These are phyloP conservation scores for Sycophaga agraensis DNA, from an alignment of 1,140 invertebrate genomes.

Conservation along the genomic window DNA sequence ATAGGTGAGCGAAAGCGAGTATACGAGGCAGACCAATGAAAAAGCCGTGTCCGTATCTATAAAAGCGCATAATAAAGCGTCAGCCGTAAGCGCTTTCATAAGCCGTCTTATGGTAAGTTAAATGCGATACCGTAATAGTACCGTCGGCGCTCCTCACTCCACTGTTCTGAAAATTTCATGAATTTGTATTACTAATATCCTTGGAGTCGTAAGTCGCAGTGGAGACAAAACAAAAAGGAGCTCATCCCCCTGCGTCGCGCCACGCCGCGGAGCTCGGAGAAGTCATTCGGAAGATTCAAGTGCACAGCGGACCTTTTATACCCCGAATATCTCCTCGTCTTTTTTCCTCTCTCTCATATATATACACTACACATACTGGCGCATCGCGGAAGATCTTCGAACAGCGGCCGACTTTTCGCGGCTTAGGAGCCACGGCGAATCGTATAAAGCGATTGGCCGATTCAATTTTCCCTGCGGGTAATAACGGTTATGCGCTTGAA, in stretches of 20 bases:
- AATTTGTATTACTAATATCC: conserved; percentile 19
- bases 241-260: too few species aligned
- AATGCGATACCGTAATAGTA: neutral
- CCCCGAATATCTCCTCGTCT: neutral
- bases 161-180: conserved; percentile 6
- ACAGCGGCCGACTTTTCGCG: conserved; percentile 8
- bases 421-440: neutral
- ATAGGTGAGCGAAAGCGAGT: too few species aligned
- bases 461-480: conserved; percentile 26
- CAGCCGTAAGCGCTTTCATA: conserved; percentile 4
- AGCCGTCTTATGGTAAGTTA: conserved; percentile 18
- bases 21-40: too few species aligned
- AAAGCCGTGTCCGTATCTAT: neutral
- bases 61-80: neutral
- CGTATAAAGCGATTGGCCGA: conserved; percentile 22
- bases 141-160: neutral
- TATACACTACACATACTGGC: too few species aligned
- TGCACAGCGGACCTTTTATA: neutral
- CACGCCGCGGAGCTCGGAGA: too few species aligned
- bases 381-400: neutral
- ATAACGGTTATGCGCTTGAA: conserved; percentile 18
- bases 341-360: neutral
- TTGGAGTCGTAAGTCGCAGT: neutral
- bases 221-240: neutral
- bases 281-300: conserved; percentile 4